Evolutionary conservation across 2,888 invertebrate species (phyloP).

Genomic region (Argynnis bischoffii): DNA sequence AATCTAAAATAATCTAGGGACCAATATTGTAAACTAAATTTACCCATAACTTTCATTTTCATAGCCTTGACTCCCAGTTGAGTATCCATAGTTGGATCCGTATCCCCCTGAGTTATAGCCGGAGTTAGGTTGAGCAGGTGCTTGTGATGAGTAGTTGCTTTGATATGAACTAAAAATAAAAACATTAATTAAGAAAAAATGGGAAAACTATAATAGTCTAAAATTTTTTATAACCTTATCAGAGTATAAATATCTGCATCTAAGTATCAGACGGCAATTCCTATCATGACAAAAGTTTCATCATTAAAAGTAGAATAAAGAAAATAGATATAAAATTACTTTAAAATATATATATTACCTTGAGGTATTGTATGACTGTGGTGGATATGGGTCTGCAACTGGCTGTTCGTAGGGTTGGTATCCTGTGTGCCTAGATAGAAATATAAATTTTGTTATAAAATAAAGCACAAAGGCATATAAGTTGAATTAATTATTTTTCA

Average conservation of each 20-base stretch:
- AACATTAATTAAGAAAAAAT: background rate
- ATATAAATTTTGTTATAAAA: conserved; percentile 8
- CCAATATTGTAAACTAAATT: conserved; percentile 36
- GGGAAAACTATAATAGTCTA: background rate
- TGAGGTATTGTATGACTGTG: conserved; percentile 62
- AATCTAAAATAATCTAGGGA: background rate
- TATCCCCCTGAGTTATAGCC: conserved; percentile 66
- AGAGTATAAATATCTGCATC: conserved; percentile 69
- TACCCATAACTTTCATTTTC: conserved; percentile 73
- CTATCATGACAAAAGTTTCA: conserved; percentile 58
- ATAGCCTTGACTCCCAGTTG: conserved; percentile 65
- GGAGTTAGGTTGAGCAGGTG: conserved; percentile 54
- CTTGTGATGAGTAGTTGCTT: conserved; percentile 62
- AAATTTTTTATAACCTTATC: conserved; percentile 43
- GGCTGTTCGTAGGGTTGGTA: conserved; percentile 74
- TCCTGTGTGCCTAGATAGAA: conserved; percentile 62
- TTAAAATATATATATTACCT: conserved; percentile 51
- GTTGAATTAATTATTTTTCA: conserved; percentile 3
- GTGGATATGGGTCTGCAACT: conserved; percentile 65
- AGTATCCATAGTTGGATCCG: conserved; percentile 68
- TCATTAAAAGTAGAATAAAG: conserved; percentile 33
- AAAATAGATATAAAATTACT: background rate
- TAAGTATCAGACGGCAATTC: conserved; percentile 79
- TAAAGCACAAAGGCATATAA: background rate
- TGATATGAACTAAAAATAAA: conserved; percentile 63